Evolutionary conservation across 2,797 vertebrate genomes (phyloP).

Genomic region (Enteromius argenteus): DNA sequence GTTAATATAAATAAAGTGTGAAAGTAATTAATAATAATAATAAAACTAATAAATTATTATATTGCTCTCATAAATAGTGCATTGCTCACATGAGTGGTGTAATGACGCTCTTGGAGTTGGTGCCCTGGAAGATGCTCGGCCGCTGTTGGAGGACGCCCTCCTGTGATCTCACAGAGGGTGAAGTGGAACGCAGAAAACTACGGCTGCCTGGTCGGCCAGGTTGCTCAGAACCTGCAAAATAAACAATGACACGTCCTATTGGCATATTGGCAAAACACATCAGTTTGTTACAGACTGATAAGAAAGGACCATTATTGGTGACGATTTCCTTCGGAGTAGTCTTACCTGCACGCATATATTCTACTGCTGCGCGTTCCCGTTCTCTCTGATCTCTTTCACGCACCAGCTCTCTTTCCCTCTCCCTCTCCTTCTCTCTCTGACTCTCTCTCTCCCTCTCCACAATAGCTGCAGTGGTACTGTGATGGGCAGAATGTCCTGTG

Average conservation of each 20-base stretch:
- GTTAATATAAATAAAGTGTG: background rate
- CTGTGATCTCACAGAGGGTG: slow-evolving; percentile 90
- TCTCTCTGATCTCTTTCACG: slow-evolving; percentile 77
- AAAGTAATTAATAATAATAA: background rate
- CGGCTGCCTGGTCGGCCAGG: slow-evolving; percentile 90
- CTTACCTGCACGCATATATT: slow-evolving; percentile 91
- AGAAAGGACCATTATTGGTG: background rate
- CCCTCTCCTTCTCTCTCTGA: slow-evolving; percentile 74
- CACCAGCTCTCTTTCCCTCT: slow-evolving; percentile 81
- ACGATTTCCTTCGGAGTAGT: background rate
- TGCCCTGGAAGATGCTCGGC: slow-evolving; percentile 95
- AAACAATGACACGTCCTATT: background rate
- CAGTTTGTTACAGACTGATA: background rate
- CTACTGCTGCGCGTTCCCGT: slow-evolving; percentile 74
- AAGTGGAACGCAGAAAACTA: slow-evolving; percentile 90
- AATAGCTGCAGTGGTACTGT: slow-evolving; percentile 82
- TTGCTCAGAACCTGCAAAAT: slow-evolving; percentile 84
- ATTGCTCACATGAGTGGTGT: slow-evolving; percentile 90
- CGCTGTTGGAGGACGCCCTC: slow-evolving; percentile 92
- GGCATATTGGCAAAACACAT: background rate
- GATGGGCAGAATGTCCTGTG: slow-evolving; percentile 85
- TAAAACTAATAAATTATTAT: background rate
- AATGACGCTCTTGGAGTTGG: slow-evolving; percentile 92
- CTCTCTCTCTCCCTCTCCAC: slow-evolving; percentile 81
- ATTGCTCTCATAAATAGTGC: background rate